Evolutionary conservation across 2,797 vertebrate genomes (phyloP), one percentile per base, ranked within the genome.

Genomic region (Aulostomus chinensis): DNA sequence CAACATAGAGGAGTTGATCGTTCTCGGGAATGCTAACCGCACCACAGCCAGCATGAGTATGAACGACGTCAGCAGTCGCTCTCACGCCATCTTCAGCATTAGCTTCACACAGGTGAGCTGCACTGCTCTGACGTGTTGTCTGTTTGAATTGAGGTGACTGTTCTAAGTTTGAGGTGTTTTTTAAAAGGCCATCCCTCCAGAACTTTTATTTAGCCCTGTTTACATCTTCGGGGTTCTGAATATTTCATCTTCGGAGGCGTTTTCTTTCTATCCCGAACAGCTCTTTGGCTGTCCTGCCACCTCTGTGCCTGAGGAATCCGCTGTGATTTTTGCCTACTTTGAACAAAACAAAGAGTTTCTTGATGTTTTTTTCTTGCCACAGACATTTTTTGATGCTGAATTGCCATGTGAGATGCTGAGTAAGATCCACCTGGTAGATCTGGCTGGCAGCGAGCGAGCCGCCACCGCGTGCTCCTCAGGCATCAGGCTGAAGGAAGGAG

Each of bases 341-440:
- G n/a, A n/a, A n/a, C n/a, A n/a, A n/a, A n/a, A n/a, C n/a, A n/a
- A n/a, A n/a, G n/a, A n/a, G n/a, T n/a, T n/a, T n/a, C n/a, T n/a
- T n/a, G n/a, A n/a, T n/a, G n/a, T n/a, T n/a, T 53, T 10, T 37
- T 14, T 3, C 28, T 14, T 75, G 65, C 61, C 55, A 2, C 84
- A 98, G 96, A 93, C 93, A 1, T 93, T 93, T 87, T 95, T 97
- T 72, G 94, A 98, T 62, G 89, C 86, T 0, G 93, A 93, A 83
- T 89, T 95, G 91, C 95, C 94, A 0, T 91, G 90, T 56, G 95
- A 98, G 86, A 97, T 90, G 0, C 85, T 93, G 70, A 98, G 96
- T 89, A 98, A 97, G 88, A 95, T 97, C 86, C 95, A 98, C 87
- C 84, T 99, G 73, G 96, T 97, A 2, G 96, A 98, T 80, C 88